Base-by-base conservation (phyloP, 1,140 invertebrate species). In the Micrasema minimum region DNA sequence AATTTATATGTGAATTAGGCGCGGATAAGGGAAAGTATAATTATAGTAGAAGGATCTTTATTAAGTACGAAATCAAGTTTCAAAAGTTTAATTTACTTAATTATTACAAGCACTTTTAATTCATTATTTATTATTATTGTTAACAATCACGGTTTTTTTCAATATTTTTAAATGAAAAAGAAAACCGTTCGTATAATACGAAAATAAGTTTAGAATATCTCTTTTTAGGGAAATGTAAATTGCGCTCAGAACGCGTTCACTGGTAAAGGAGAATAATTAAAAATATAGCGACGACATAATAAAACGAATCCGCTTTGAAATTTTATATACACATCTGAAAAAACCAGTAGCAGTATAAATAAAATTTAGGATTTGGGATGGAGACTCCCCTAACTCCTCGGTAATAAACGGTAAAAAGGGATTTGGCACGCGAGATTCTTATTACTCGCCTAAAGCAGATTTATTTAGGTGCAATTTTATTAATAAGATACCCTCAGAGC, bases 391-490 rank as follows among this genome's bases (percentile, higher is more conserved):
- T 35, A 20, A 4, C 38, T n/a, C 31, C 57, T 67, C 55, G 55
- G 68, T 70, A 74, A 70, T 74, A 74, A 74, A 74, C 72, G 68
- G 64, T 74, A 70, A 74, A 53, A 70, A 66, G 67, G 72, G 72
- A 74, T 74, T 62, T 62, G n/a, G 45, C 11, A 57, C 26, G 38
- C n/a, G 38, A 46, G 55, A 45, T 59, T 74, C 68, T 74, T 71
- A 74, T 70, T 70, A 68, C 53, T 45, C 50, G 69, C 59, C 67
- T 61, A 55, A 38, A 45, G 66, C 26, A 55, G 66, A 38, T 71
- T 72, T 72, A 72, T 72, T 73, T 69, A 64, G 53, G 45, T 70
- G 72, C 72, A 74, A 74, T 74, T 74, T 74, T 74, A 74, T 74
- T 74, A 74, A 74, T 74, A 74, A 74, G 67, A 57, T 53, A 31